Base-by-base conservation (phyloP, 2,888 invertebrate genomes). In the Ectropis crepuscularia region DNA sequence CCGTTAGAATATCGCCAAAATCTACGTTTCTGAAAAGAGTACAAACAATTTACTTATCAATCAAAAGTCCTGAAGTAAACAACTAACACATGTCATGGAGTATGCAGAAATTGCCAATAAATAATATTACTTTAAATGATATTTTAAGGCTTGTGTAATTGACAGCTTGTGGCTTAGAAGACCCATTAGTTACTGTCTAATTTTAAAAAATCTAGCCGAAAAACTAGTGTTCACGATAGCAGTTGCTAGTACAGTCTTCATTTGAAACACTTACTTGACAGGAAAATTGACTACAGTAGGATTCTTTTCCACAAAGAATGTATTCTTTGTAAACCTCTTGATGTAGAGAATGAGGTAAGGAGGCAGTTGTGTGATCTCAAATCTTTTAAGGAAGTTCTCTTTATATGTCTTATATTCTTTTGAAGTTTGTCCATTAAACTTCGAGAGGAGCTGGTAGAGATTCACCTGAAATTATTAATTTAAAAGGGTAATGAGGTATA, bases 271-370 rank as follows among this genome's bases (percentile, higher is more conserved):
- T 95, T 93, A 99, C 98, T 98, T 99, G 66, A 99, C 98, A 5
- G 99, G 99, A 86, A 99, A 99, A 87, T 99, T 99, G 4, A 99
- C 99, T 80, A 99, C 99, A 0, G 99, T 99, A 0, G 99, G 99
- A 93, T 99, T 99, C 90, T 99, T 99, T 87, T 99, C 99, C 12
- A 99, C 95, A 80, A 99, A 99, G 91, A 99, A 99, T 6, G 98
- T 99, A 84, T 99, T 99, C 89, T 99, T 99, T 0, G 99, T 99
- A 86, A 99, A 99, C 69, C 99, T 94, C 91, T 99, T 99, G 70
- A 99, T 98, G 79, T 98, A 99, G 59, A 99, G 90, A 78, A 99
- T 99, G 60, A 99, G 94, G 88, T 98, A 99, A 0, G 98, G 98
- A 6, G 99, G 99, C 68, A 99, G 92, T 75, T 96, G 94, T 0